Evolutionary conservation across 2,888 invertebrate species (phyloP).

Genomic region (Cephus rjabovi): DNA sequence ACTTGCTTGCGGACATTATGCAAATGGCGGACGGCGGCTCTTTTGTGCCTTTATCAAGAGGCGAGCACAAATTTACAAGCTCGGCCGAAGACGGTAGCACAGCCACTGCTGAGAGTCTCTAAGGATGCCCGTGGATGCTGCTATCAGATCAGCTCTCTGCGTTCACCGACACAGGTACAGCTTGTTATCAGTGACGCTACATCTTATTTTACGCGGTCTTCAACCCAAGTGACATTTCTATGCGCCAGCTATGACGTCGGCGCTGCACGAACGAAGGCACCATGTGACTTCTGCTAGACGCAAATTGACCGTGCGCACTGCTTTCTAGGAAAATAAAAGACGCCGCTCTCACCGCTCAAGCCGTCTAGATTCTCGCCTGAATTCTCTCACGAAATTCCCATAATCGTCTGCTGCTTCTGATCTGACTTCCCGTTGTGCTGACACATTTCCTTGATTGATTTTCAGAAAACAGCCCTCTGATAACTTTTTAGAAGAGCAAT

Average conservation of each 20-base stretch:
- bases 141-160: slow-evolving; percentile 46
- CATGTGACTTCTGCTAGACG: slow-evolving; percentile 62
- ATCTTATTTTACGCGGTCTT: slow-evolving; percentile 66
- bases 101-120: slow-evolving; percentile 5
- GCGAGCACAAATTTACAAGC: slow-evolving; percentile 59
- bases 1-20: slow-evolving; percentile 17
- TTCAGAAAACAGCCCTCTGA: neutral
- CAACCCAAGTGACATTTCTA: slow-evolving; percentile 62
- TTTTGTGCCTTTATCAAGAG: slow-evolving; percentile 54
- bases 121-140: slow-evolving; percentile 9
- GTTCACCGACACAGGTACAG: slow-evolving; percentile 24
- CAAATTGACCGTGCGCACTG: slow-evolving; percentile 59
- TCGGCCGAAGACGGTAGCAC: slow-evolving; percentile 27
- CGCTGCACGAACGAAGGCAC: slow-evolving; percentile 50
- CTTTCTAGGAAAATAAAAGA: slow-evolving; percentile 29
- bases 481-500: neutral
- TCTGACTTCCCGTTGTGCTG: neutral
- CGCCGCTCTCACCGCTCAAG: neutral
- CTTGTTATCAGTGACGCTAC: slow-evolving; percentile 63
- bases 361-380: slow-evolving; percentile 4
- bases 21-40: slow-evolving; percentile 36
- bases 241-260: slow-evolving; percentile 65
- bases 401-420: slow-evolving; percentile 14
- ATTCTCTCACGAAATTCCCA: slow-evolving; percentile 20
- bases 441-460: neutral